Base-by-base conservation (phyloP, 2,888 invertebrate genomes). In the Rhagonycha fulva region DNA sequence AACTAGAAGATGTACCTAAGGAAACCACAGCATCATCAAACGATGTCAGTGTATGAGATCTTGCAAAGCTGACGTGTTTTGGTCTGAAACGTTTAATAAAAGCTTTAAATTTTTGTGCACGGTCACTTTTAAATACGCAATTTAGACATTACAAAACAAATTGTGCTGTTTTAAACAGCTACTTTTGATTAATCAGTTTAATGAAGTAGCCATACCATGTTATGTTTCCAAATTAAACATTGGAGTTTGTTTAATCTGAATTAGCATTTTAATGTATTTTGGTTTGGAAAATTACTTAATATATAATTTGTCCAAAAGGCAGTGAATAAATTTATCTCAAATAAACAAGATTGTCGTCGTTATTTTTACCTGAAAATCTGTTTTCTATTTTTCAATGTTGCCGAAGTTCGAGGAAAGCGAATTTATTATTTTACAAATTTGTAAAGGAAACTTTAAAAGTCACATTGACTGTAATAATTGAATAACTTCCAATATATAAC, bases 11-110 rank as follows among this genome's bases (percentile, higher is more conserved):
- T 23, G 86, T 85, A 77, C 85, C 86, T 71, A 88, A 80, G 5
- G 86, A 84, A 71, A 90, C 89, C 62, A 90, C 89, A 26, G 92
- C 91, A 85, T 94, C 94, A 82, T 96, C 95, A 84, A 96, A 95
- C 5, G 95, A 96, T 28, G 95, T 95, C 81, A 96, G 87, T 0
- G 96, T 96, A 85, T 96, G 95, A 4, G 96, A 96, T 75, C 96
- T 91, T 68, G 96, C 95, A 85, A 97, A 97, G 83, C 96, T 96
- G 47, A 97, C 97, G 87, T 97, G 97, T 86, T 97, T 97, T 79
- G 94, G 93, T 87, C 95, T 95, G 89, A 14, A 87, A 85, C 24
- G 24, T 63, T 63, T 4, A 63, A 62, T 62, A 19, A 19, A 62
- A 14, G 24, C 24, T 24, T 63, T 23, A 1, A 24, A 63, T 63